phyloP scores from a whole-genome alignment of 37 sponge, comb jelly and placozoan genomes.

The Beroe ovata region DNA sequence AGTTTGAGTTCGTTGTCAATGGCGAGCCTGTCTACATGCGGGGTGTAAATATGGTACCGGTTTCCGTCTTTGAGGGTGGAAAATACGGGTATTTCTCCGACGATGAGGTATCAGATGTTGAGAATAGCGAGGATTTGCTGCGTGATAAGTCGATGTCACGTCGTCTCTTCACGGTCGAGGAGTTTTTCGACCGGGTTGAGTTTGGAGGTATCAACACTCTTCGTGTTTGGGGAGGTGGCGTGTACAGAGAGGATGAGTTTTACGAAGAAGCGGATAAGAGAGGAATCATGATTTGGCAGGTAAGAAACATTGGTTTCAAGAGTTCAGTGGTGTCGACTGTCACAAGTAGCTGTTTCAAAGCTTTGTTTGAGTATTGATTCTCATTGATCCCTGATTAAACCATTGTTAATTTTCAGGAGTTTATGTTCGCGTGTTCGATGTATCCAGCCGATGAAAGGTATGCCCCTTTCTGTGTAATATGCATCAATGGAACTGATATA shows the following conservation, averaged over 20 bases:
- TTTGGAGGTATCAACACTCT: neutral
- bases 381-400: too few species aligned
- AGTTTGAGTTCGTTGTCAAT: constrained; percentile 15
- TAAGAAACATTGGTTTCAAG: too few species aligned
- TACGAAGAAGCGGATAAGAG: constrained; percentile 87
- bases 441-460: constrained; percentile 88
- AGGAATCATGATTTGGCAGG: constrained; percentile 99
- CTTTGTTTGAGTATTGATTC: too few species aligned
- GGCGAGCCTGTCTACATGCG: constrained; percentile 79
- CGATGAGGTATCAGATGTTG: neutral
- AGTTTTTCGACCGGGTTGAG: neutral
- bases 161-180: neutral
- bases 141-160: neutral
- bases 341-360: too few species aligned
- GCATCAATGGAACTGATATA: too few species aligned
- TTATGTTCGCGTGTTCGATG: constrained; percentile 93
- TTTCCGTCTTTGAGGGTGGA: constrained; percentile 81
- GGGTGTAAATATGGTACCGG: constrained; percentile 93
- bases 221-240: constrained; percentile 88
- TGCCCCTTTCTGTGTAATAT: too few species aligned
- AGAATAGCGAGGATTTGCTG: neutral
- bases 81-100: neutral
- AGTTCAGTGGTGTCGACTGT: too few species aligned
- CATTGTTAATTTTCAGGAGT: constrained; percentile 91
- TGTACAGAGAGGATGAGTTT: constrained; percentile 92